phyloP scores from a whole-genome alignment of 2,797 vertebrate species.

The Sarcoramphus papa region DNA sequence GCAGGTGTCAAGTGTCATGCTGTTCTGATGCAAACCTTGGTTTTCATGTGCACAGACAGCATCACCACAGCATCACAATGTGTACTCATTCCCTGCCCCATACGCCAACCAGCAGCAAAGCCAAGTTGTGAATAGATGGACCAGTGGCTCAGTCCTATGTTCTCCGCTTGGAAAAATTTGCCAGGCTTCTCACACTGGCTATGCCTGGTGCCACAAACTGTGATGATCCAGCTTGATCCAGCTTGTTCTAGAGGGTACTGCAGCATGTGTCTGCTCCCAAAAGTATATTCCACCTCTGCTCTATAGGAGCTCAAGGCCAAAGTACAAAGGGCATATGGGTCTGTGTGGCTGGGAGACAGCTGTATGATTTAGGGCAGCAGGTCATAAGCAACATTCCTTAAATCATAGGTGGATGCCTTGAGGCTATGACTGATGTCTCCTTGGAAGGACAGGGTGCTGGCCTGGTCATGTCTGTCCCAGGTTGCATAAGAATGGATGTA shows the following conservation, averaged over 20 bases:
- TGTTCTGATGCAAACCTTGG: neutral
- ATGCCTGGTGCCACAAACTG: neutral
- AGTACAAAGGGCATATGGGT: neutral
- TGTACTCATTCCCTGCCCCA: neutral
- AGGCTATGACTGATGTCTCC: neutral
- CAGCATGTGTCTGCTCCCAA: neutral
- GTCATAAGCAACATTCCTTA: neutral
- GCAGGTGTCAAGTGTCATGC: neutral
- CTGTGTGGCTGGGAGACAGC: neutral
- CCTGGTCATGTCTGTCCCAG: neutral
- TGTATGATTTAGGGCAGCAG: neutral
- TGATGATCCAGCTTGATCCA: neutral
- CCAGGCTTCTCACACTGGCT: neutral
- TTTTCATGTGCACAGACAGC: neutral
- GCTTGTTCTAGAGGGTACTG: neutral
- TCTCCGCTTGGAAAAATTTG: neutral
- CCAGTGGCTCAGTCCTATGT: neutral
- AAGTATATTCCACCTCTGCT: neutral
- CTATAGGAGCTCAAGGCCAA: neutral
- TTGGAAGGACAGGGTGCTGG: neutral
- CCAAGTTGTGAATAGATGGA: neutral
- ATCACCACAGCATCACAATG: neutral
- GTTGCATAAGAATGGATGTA: neutral
- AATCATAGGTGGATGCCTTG: neutral
- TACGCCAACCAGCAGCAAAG: neutral